Base-by-base conservation (phyloP, 30 jellyfish, hydroid and myxozoan genomes). In the Aurelia aurita complex sp. Pacific region DNA sequence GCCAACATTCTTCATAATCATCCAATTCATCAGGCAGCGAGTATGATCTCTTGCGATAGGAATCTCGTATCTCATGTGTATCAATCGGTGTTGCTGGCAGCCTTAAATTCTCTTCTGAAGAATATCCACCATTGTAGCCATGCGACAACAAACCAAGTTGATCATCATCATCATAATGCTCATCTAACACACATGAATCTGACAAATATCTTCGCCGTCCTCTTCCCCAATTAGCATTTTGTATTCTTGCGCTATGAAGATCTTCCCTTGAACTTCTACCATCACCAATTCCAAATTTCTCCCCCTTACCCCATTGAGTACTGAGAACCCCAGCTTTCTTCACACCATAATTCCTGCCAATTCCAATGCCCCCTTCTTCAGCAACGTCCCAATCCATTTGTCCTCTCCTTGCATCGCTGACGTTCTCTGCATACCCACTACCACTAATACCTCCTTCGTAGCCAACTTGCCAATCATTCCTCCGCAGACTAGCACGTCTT, bases 21-120 rank as follows among this genome's bases (percentile, higher is more conserved):
- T 85, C 94, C 17, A 85, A 54, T 17, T 18, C 79, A 50, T 64
- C 88, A 29, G 94, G 94, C 36, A 85, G 68, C 11, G 94, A 85
- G 63, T 29, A 65, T 4, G 88, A 74, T 64, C 94, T 74, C 29
- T 64, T 76, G n/a, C 82, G 68, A n/a, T 64, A 51, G 4, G 67
- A 36, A 18, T 36, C 11, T 18, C 14, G 32, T 17, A 3, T 66
- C 2, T 8, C 18, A 10, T 18, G 62, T 1, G 36, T 62, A 1
- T 40, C 78, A 5, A 16, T 10, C 6, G 94, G 94, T 71, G 83
- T 74, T 64, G 88, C 94, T 35, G 94, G 94, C 35, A 85, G 57
- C 36, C 87, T 53, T 59, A 83, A 77, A 42, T 83, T 65, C 63
- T 73, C 86, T 1, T 83, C 86, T 13, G 82, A 65, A 10, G 77